A percentile compares a stretch with the other conserved stretches of the same genome.
phyloP scores from a whole-genome alignment of 2,113 vertebrate genomes.

The Axis porcinus region DNA sequence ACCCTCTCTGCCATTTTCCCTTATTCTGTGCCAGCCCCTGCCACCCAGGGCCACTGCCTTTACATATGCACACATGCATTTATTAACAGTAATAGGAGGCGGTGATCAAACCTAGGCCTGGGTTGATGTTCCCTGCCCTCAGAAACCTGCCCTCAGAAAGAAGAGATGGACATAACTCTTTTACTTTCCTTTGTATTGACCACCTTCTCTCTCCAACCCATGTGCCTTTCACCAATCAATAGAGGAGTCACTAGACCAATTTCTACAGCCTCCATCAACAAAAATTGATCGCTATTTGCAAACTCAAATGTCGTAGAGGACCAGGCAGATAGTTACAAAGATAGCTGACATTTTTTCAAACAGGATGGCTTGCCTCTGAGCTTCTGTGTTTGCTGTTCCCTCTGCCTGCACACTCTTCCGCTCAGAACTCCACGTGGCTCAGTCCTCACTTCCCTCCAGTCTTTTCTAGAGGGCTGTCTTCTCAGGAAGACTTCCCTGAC shows the following conservation, averaged over 20 bases:
- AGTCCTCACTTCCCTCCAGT: neutral
- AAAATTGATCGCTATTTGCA: neutral
- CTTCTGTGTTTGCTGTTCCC: neutral
- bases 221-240: neutral
- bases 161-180: neutral
- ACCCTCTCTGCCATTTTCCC: neutral
- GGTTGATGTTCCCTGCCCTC: neutral
- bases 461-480: neutral
- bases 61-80: fast-evolving
- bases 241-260: neutral
- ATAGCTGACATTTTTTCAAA: neutral
- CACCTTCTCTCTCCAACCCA: neutral
- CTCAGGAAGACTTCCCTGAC: neutral
- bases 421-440: fast-evolving
- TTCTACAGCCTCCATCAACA: neutral
- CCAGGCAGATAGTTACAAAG: neutral
- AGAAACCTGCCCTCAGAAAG: neutral
- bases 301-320: neutral
- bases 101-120: neutral
- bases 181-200: no score
- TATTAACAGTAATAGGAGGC: no score
- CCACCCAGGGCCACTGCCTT: neutral
- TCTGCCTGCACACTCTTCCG: neutral
- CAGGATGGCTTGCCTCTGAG: neutral
- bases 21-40: neutral